These are phyloP conservation scores for Melanotaenia boesemani DNA, from an alignment of 2,797 vertebrate genomes.

Conservation along the genomic window DNA sequence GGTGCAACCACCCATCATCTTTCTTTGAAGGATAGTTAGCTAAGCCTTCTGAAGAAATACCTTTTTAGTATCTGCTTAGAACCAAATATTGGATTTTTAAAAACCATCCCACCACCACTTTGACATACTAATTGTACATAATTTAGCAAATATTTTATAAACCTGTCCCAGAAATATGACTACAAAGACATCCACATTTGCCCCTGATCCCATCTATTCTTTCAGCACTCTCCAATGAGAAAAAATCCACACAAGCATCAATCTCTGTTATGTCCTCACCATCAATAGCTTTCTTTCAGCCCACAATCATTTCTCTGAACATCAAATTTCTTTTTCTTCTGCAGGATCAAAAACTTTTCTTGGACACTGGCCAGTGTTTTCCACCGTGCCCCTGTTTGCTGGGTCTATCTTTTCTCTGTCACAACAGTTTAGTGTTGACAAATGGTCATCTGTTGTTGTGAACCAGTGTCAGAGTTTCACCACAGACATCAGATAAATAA, in stretches of 20 bases:
- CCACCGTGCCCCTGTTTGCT: not conserved
- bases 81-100: not conserved
- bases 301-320: not conserved
- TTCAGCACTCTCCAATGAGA: too few species aligned
- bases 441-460: not conserved
- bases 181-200: not conserved
- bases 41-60: not conserved
- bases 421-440: not conserved
- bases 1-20: not conserved
- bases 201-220: too few species aligned
- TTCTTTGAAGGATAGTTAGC: not conserved
- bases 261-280: not conserved
- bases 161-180: not conserved
- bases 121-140: not conserved
- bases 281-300: not conserved
- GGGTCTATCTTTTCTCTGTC: not conserved
- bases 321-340: not conserved
- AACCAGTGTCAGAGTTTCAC: not conserved
- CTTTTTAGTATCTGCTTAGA: not conserved
- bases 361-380: slow-evolving; percentile 3
- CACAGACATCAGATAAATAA: not conserved
- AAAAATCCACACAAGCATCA: not conserved
- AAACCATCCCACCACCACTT: not conserved
- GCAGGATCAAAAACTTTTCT: slow-evolving; percentile 5
- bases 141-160: not conserved